Percentiles rank a stretch among this genome's conserved stretches.
phyloP scores from a whole-genome alignment of 2,797 vertebrate species.

The Bovichtus variegatus region DNA sequence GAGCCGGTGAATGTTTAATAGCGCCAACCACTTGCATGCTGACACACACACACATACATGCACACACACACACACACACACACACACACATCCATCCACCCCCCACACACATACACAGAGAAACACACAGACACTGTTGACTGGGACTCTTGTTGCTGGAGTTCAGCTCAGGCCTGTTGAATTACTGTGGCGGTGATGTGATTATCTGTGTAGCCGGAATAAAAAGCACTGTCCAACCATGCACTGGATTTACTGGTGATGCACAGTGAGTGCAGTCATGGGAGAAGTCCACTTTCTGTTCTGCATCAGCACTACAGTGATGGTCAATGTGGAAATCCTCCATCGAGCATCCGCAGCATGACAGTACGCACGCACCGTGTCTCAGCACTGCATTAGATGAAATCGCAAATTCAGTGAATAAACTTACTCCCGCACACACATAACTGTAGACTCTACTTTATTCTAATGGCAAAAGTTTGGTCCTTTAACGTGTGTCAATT shows the following conservation, averaged over 20 bases:
- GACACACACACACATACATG: conserved; percentile 36
- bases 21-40: conserved; percentile 68
- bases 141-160: conserved; percentile 79
- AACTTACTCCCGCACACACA: background rate
- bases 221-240: conserved; percentile 37
- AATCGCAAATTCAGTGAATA: background rate
- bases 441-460: background rate
- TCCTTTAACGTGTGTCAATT: background rate
- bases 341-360: conserved; percentile 6
- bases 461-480: background rate
- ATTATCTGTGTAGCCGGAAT: conserved; percentile 48
- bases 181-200: conserved; percentile 53
- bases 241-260: conserved; percentile 40
- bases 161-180: conserved; percentile 79
- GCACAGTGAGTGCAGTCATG: background rate
- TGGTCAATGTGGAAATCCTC: conserved; percentile 8
- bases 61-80: conserved; percentile 15
- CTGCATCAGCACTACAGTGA: conserved; percentile 18
- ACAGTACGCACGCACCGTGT: background rate
- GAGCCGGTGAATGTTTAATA: conserved; percentile 85
- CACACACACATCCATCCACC: conserved; percentile 40
- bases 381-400: background rate
- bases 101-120: conserved; percentile 29
- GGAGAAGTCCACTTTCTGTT: background rate
- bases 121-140: conserved; percentile 73